These are phyloP conservation scores for Cygnus atratus DNA, from an alignment of 2,113 vertebrate genomes.

Conservation along the genomic window DNA sequence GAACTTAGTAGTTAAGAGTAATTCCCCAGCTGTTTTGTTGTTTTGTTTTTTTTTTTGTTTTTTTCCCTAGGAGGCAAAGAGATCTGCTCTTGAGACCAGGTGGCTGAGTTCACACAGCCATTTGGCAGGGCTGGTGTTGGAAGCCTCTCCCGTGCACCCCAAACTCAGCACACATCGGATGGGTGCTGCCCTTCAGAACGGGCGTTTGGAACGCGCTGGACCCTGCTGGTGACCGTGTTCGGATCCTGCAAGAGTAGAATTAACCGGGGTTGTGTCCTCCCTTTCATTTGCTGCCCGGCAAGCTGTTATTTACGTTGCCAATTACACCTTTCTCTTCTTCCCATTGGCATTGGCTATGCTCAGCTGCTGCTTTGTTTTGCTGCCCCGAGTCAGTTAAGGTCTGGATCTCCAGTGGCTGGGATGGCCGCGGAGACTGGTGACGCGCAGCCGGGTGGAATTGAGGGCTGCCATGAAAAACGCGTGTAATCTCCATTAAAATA, in stretches of 20 bases:
- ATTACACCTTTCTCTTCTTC: neutral
- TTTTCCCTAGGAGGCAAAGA: neutral
- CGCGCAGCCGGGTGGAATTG: neutral
- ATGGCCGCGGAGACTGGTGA: fast-evolving
- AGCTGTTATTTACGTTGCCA: neutral
- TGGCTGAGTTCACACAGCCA: neutral
- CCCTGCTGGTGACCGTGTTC: neutral
- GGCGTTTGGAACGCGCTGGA: neutral
- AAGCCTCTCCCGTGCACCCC: neutral
- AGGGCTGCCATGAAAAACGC: fast-evolving
- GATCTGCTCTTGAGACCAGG: neutral
- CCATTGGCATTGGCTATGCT: neutral
- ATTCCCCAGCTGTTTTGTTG: neutral
- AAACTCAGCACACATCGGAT: neutral
- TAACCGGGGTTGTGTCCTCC: neutral
- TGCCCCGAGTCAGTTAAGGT: neutral
- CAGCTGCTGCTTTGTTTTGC: neutral
- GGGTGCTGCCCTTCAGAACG: neutral
- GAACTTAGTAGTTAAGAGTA: neutral
- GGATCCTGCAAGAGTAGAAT: neutral
- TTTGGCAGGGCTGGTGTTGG: neutral
- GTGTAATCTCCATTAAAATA: neutral
- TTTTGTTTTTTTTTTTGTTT: neutral
- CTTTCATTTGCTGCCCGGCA: neutral
- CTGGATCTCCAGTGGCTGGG: neutral